Base-by-base conservation (phyloP, 92 coral and sea anemone genomes). In the Plumapathes pennacea region DNA sequence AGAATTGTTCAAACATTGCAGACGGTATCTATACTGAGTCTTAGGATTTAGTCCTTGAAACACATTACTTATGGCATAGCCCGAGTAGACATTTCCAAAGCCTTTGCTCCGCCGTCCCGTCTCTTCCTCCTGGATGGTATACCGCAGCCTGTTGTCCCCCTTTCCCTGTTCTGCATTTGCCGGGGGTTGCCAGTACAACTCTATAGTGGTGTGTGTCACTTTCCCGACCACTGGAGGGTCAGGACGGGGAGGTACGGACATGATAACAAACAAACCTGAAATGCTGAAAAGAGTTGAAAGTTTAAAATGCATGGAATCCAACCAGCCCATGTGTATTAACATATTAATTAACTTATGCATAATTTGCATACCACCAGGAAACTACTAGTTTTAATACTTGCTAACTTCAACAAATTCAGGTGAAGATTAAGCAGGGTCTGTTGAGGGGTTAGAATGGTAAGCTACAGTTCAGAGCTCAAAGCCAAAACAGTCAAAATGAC, bases 161-260 rank as follows among this genome's bases (percentile, higher is more conserved):
- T 63, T 70, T 9, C 48, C 95, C 27, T 70, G 67, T 3, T 52
- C 50, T 12, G 32, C 41, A 0, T 46, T 52, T 44, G 76, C 90
- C 23, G 83, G 86, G 50, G 78, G 61, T 10, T 61, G 69, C 99
- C 99, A 94, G 72, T 94, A 94, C 34, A 94, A 88, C 52, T 89
- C 97, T 13, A 94, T 89, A 32, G 89, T 84, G 72, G 69, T 89
- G 54, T 94, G 97, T 13, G 99, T 94, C 32, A 94, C 99, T 62
- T 94, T 94, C 25, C 99, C 99, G 17, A 94, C 99, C 15, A 94
- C 72, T 15, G 99, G 96, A 11, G 99, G 99, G 51, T 94, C 65
- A 26, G 99, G 99, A 29, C 99, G 73, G 11, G 82, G 59, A n/a
- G 92, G 89, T 39, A 84, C 77, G 4, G 94, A 76, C 99, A 94